A percentile compares a stretch with the other conserved stretches of the same genome.
phyloP scores from a whole-genome alignment of 2,888 invertebrate genomes.

The Drosophila paramelanica region DNA sequence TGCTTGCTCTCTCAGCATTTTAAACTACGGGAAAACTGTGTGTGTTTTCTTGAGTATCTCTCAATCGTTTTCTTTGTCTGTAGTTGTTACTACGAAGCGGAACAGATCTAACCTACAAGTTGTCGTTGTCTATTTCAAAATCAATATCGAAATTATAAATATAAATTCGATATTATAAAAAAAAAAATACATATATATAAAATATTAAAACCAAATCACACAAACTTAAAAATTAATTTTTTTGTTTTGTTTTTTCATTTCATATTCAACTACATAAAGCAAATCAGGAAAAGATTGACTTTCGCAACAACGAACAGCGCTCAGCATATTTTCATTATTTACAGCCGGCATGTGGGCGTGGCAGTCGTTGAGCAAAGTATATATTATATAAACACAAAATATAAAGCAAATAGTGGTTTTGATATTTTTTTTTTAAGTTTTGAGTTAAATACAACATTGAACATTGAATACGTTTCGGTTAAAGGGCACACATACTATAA shows the following conservation, averaged over 20 bases:
- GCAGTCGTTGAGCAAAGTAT: conserved; percentile 52
- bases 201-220: conserved; percentile 61
- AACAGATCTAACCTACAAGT: conserved; percentile 44
- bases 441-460: conserved; percentile 74
- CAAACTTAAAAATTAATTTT: conserved; percentile 43
- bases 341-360: conserved; percentile 60
- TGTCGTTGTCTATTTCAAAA: conserved; percentile 55
- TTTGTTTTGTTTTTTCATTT: conserved; percentile 22
- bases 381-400: conserved; percentile 25
- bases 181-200: conserved; percentile 25
- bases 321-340: conserved; percentile 55
- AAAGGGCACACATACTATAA: conserved; percentile 44
- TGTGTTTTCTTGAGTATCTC: conserved; percentile 43
- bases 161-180: conserved; percentile 10
- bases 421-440: conserved; percentile 35
- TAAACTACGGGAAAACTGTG: conserved; percentile 45
- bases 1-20: conserved; percentile 32
- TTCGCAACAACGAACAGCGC: conserved; percentile 56
- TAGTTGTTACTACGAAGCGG: conserved; percentile 51
- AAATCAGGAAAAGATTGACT: conserved; percentile 33
- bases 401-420: conserved; percentile 49
- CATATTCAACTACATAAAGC: conserved; percentile 55
- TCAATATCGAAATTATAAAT: conserved; percentile 38
- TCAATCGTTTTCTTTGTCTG: conserved; percentile 31
- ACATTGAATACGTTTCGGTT: conserved; percentile 72